phyloP scores from a whole-genome alignment of 2,797 vertebrate species.

The Garrulus glandarius region DNA sequence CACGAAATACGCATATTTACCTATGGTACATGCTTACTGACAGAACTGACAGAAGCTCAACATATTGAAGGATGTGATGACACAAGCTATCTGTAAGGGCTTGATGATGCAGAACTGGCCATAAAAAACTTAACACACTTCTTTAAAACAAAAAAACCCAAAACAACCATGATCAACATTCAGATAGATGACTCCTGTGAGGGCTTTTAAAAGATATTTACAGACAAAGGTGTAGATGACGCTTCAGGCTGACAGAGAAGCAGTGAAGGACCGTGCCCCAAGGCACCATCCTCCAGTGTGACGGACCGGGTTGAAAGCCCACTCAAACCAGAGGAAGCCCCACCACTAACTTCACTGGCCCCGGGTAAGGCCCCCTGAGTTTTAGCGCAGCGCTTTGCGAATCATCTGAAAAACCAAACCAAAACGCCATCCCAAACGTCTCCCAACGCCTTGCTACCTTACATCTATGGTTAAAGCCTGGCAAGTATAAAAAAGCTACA shows the following conservation, averaged over 20 bases:
- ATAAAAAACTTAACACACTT: not conserved
- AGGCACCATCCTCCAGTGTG: not conserved
- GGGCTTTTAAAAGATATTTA: slow-evolving; percentile 17
- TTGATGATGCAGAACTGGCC: slow-evolving; percentile 27
- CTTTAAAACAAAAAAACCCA: not conserved
- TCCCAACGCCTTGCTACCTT: not conserved
- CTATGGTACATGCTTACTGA: not conserved
- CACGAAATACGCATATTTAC: not conserved
- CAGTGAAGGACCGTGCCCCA: not conserved
- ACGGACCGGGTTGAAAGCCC: not conserved
- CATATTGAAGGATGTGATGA: not conserved
- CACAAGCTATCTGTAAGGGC: not conserved
- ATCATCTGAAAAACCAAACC: not conserved
- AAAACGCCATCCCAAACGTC: not conserved
- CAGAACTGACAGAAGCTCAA: not conserved
- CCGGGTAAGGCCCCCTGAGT: not conserved
- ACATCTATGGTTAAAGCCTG: slow-evolving; percentile 23
- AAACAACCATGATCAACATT: not conserved
- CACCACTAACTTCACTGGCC: not conserved
- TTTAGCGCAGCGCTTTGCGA: not conserved
- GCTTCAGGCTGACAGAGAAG: not conserved
- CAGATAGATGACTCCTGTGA: slow-evolving; percentile 20
- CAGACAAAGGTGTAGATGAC: not conserved
- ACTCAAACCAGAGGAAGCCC: not conserved
- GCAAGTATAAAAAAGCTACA: slow-evolving; percentile 31